Base-by-base conservation (phyloP, 2,888 invertebrate genomes). In the Entomobrya multifasciata region DNA sequence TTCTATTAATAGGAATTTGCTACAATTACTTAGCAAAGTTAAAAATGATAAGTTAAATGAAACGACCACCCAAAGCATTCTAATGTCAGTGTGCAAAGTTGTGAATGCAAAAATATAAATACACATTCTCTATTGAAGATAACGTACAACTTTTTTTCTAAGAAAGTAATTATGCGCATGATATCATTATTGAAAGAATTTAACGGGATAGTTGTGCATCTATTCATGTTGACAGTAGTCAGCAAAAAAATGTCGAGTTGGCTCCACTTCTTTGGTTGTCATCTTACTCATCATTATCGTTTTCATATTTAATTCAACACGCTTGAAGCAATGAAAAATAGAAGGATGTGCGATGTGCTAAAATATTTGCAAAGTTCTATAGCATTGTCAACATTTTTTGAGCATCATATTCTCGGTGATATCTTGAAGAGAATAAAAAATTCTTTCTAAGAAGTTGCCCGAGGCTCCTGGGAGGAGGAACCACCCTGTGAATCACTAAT, bases 61-160 rank as follows among this genome's bases (percentile, higher is more conserved):
- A 47, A 47, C 1, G 78, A 78, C 78, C 78, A 78, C 78, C 78
- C 78, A 78, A 47, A 25, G 55, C 55, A 76, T n/a, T 30, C 4
- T 4, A 30, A 65, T 30, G n/a, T 27, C 47, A 15, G 10, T 41
- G 47, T 47, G 47, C n/a, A 15, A 1, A 47, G 11, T n/a, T n/a
- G n/a, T n/a, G n/a, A 55, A 17, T n/a, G 49, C 49, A 13, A n/a
- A 17, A 17, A 1, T 55, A 17, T 1, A 55, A 17, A 17, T 17
- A n/a, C 17, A 55, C 1, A 55, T 2, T 47, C 10, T 55, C 3
- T 17, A 17, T 8, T 49, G 49, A n/a, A 49, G n/a, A 11, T 55
- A n/a, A n/a, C 52, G 20, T 17, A 3, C n/a, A 55, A 17, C 52
- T 2, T 17, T 17, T 55, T 55, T 78, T 62, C 62, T 62, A 22